Base-by-base conservation (phyloP, 2,113 vertebrate genomes). In the Telmatochromis sp. region DNA sequence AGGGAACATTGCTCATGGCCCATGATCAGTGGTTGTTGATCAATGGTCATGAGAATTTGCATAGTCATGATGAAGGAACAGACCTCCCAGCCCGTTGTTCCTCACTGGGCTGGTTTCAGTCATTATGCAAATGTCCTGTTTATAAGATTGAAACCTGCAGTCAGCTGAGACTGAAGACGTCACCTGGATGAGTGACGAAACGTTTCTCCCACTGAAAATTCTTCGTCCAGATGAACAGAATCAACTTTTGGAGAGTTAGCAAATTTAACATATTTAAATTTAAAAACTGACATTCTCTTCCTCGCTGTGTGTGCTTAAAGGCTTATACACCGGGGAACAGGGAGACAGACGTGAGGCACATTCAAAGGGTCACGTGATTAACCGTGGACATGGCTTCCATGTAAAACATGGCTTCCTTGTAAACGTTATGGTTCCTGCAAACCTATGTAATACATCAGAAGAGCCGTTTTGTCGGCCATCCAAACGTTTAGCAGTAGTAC, bases 221-320 rank as follows among this genome's bases (percentile, higher is more conserved):
- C 21, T 55, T 0, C 4, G 6, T 55, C 0, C 21, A 55, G 53
- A 26, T 55, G 11, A 55, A 26, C 53, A 55, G 53, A 55, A 26
- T 26, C 53, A 55, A 26, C 21, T 13, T 55, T 55, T 55, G 53
- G 53, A 55, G 1, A 55, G 53, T 57, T 57, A 57, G 54, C 3
- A 57, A 57, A 26, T 57, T 57, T 57, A 57, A 26, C 54, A 5
- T 57, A 57, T 57, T 28, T 28, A 0, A 57, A 57, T 3, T 8
- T 15, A 57, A 28, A 57, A 28, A 57, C 55, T 57, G 55, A 57
- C 23, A 57, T 57, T 26, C 54, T 57, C 54, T 26, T 57, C 23
- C 54, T 26, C 3, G 2, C 23, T 26, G 54, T 26, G 12, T 57
- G 23, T 57, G 54, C 54, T 26, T 57, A 57, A 57, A 57, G 23